Evolutionary conservation across 2,888 invertebrate species (phyloP).

Genomic region (Ectropis crepuscularia): DNA sequence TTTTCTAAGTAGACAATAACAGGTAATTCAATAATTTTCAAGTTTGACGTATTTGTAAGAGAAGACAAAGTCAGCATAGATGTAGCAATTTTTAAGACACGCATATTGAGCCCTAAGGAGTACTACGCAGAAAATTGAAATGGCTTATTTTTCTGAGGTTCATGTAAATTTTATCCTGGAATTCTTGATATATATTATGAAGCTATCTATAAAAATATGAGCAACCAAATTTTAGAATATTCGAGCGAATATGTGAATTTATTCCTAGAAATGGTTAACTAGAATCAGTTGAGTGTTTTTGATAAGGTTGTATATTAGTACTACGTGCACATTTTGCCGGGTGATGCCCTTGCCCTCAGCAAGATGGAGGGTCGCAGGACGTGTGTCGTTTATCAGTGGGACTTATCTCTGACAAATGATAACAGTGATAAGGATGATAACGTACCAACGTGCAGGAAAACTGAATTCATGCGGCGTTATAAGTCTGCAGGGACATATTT

Average conservation of each 20-base stretch:
- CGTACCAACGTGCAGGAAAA: conserved; percentile 24
- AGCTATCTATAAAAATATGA: too few relatives aligned
- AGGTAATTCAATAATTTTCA: too few relatives aligned
- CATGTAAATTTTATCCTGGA: too few relatives aligned
- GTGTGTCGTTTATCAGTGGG: conserved; percentile 27
- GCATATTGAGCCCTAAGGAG: too few relatives aligned
- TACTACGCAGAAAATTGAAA: too few relatives aligned
- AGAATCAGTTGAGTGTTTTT: conserved; percentile 6
- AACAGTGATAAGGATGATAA: conserved; percentile 37
- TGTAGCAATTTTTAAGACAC: too few relatives aligned
- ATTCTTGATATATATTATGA: too few relatives aligned
- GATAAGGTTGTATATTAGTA: conserved; percentile 9
- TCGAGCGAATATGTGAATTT: not conserved
- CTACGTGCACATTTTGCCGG: conserved; percentile 19
- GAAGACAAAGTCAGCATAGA: too few relatives aligned
- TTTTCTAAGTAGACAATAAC: too few relatives aligned
- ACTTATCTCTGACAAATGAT: conserved; percentile 38
- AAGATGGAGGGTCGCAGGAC: conserved; percentile 33
- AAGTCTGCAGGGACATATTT: conserved; percentile 4
- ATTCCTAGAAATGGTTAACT: not conserved
- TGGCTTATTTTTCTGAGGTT: too few relatives aligned
- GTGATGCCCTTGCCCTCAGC: conserved; percentile 29
- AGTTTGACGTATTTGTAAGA: too few relatives aligned
- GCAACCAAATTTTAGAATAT: not conserved
- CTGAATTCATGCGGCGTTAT: conserved; percentile 4